Conservation (phyloP, 2,888 invertebrate genomes). For the Choreutis nemorana region DNA sequence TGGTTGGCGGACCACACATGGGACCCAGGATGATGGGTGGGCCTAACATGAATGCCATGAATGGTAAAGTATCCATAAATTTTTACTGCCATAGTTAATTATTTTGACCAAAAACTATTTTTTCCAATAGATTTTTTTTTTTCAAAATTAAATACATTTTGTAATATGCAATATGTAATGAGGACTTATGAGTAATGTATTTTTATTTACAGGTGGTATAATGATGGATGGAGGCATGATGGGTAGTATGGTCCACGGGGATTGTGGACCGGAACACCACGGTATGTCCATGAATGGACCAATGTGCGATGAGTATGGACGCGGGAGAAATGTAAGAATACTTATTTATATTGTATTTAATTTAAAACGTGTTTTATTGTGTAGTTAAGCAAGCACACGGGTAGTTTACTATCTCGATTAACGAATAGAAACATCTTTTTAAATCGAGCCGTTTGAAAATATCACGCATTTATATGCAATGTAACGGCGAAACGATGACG, state of each 20-base stretch:
- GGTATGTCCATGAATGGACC: conserved; percentile 46
- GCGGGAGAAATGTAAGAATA: conserved; percentile 45
- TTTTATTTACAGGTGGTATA: conserved; percentile 39
- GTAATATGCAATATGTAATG: no score
- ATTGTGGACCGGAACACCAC: conserved; percentile 57
- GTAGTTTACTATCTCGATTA: no score
- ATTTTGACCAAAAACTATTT: not conserved
- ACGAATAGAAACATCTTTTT: no score
- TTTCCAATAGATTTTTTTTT: not conserved
- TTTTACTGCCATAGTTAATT: no score
- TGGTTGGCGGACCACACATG: conserved; percentile 63
- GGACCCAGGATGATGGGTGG: conserved; percentile 62
- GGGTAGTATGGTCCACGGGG: conserved; percentile 48
- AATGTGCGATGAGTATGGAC: conserved; percentile 58
- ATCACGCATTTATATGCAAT: no score
- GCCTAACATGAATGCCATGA: conserved; percentile 58
- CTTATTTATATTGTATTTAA: no score
- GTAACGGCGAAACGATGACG: no score
- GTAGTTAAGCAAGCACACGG: no score
- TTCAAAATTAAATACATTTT: no score
- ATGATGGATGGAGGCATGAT: conserved; percentile 62
- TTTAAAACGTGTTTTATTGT: no score
- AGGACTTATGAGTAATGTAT: not conserved
- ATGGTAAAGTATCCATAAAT: no score
- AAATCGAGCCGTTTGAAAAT: no score